Evolutionary conservation across 1,140 invertebrate species (phyloP).

Genomic region (Chrysoperla carnea): DNA sequence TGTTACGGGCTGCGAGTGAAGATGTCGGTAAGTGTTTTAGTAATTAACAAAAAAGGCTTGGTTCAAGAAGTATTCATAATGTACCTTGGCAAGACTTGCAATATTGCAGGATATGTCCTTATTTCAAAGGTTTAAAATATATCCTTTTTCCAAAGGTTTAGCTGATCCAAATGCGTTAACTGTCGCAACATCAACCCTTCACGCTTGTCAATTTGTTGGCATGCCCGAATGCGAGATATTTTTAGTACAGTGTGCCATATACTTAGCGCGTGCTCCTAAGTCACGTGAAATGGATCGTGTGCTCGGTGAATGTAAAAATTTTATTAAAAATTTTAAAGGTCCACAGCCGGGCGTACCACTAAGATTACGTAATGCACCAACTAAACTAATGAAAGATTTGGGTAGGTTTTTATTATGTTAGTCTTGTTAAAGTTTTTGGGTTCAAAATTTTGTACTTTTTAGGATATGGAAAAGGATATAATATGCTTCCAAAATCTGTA

Average conservation of each 20-base stretch:
- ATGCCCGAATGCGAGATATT: slow-evolving; percentile 67
- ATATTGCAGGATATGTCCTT: too few relatives aligned
- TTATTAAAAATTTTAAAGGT: slow-evolving; percentile 39
- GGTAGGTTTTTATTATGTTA: slow-evolving; percentile 25
- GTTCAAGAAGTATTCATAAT: too few relatives aligned
- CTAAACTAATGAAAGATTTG: slow-evolving; percentile 58
- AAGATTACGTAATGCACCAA: slow-evolving; percentile 63
- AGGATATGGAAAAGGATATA: slow-evolving; percentile 48
- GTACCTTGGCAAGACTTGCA: too few relatives aligned
- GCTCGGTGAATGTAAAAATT: slow-evolving; percentile 37
- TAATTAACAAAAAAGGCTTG: too few relatives aligned
- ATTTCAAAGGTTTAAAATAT: too few relatives aligned
- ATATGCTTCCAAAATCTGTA: slow-evolving; percentile 30
- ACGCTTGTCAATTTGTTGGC: slow-evolving; percentile 63
- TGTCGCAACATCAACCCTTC: slow-evolving; percentile 52
- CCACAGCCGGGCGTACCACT: slow-evolving; percentile 51
- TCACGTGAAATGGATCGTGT: slow-evolving; percentile 51
- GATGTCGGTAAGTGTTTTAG: slow-evolving; percentile 28
- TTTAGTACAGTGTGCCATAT: slow-evolving; percentile 55
- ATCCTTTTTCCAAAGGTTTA: slow-evolving; percentile 21
- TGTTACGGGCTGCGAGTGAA: slow-evolving; percentile 60
- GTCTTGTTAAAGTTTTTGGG: neutral
- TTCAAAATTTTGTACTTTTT: slow-evolving; percentile 14
- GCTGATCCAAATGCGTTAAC: slow-evolving; percentile 31
- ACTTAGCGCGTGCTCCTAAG: slow-evolving; percentile 59